A percentile compares a stretch with the other conserved stretches of the same genome.
Evolutionary conservation across 2,113 vertebrate genomes (phyloP).

Genomic region (Fulmarus glacialis): DNA sequence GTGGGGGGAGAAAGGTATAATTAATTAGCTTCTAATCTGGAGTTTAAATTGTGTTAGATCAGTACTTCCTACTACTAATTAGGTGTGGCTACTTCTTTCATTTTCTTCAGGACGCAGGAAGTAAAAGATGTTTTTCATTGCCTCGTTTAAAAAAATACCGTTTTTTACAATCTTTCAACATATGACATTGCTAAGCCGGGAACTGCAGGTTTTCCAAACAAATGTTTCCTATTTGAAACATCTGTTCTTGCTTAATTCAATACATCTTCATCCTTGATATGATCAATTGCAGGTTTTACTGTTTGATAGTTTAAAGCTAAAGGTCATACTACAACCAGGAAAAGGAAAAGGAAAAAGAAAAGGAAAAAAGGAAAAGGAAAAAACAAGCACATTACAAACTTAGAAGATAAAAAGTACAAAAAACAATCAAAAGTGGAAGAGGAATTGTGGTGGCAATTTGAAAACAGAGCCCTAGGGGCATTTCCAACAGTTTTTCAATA

Average conservation of each 20-base stretch:
- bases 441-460: background rate
- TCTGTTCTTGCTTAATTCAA: background rate
- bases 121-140: background rate
- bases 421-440: background rate
- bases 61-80: background rate
- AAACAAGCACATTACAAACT: background rate
- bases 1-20: background rate
- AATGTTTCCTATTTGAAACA: background rate
- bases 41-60: background rate
- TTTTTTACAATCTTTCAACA: background rate
- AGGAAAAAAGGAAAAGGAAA: background rate
- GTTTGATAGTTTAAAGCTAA: background rate
- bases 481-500: background rate
- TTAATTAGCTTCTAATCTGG: background rate
- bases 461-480: background rate
- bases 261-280: background rate
- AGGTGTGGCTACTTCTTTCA: background rate
- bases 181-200: background rate
- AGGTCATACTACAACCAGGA: background rate
- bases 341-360: background rate
- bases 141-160: background rate
- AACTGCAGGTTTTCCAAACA: background rate
- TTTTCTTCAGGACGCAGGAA: background rate
- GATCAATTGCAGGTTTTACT: background rate
- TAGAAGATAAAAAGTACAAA: background rate